These are phyloP conservation scores for Ascaphus truei DNA, from an alignment of 2,113 vertebrate species.

Conservation along the genomic window DNA sequence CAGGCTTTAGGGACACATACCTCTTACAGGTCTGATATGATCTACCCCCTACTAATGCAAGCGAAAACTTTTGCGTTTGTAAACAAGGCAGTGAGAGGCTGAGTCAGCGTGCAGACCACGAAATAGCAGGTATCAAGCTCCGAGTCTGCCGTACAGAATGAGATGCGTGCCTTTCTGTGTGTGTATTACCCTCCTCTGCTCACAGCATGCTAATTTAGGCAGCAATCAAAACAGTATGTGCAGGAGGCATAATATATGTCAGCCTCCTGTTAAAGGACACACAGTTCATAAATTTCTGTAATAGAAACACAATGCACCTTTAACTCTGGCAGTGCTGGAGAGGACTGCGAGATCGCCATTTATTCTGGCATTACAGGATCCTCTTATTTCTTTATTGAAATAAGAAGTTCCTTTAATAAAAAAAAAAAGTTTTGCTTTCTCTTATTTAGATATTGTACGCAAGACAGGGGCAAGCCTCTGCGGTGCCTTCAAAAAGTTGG, in stretches of 20 bases:
- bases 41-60: background rate
- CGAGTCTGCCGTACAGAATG: constrained; percentile 53
- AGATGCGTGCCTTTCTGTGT: constrained; percentile 47
- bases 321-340: background rate
- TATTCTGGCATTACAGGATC: background rate
- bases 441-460: no score
- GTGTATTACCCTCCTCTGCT: constrained; percentile 44
- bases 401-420: no score
- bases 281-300: constrained; percentile 19
- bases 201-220: constrained; percentile 53
- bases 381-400: no score
- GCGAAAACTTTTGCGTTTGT: constrained; percentile 12
- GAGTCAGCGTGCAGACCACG: constrained; percentile 19
- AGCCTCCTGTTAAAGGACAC: constrained; percentile 25
- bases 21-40: no score
- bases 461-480: no score
- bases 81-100: constrained; percentile 11
- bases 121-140: constrained; percentile 47
- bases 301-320: constrained; percentile 1
- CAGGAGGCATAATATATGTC: constrained; percentile 44
- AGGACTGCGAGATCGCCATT: background rate
- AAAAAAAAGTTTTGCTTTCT: no score
- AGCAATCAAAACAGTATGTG: constrained; percentile 42
- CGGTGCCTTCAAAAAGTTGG: no score
- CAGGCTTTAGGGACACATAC: no score